Percentiles rank a stretch among this genome's conserved stretches.
These are phyloP conservation scores for Darevskia mixta DNA, from an alignment of 2,797 vertebrate species.

Conservation along the genomic window DNA sequence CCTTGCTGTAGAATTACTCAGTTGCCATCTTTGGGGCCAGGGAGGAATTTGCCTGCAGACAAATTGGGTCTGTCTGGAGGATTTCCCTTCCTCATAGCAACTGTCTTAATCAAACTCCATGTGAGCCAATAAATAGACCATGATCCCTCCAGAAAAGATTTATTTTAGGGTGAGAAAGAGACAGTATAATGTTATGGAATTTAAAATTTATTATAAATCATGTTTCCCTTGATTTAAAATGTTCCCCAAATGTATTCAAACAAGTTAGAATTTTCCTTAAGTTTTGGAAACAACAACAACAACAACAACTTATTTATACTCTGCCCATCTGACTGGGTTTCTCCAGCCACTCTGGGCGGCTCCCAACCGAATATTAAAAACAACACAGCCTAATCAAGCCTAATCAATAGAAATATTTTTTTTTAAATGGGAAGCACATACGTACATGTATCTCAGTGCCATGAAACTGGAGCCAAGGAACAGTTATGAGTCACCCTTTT, in stretches of 20 bases:
- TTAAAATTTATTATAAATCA: slow-evolving; percentile 30
- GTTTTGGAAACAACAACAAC: not conserved
- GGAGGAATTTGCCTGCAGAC: too few relatives aligned
- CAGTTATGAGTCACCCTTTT: slow-evolving; percentile 34
- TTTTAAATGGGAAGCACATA: slow-evolving; percentile 25
- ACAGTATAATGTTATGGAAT: slow-evolving; percentile 31
- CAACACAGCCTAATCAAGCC: not conserved
- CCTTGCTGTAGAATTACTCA: too few relatives aligned
- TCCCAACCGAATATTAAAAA: too few relatives aligned
- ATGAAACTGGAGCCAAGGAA: slow-evolving; percentile 13
- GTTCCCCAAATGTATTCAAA: not conserved
- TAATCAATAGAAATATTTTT: slow-evolving; percentile 31
- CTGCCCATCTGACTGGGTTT: too few relatives aligned
- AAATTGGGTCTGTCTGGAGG: too few relatives aligned
- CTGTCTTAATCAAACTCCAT: not conserved
- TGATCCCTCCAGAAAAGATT: not conserved
- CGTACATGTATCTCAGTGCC: not conserved
- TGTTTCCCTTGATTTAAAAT: not conserved
- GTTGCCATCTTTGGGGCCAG: too few relatives aligned
- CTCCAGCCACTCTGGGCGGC: too few relatives aligned
- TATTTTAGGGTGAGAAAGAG: not conserved
- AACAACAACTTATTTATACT: too few relatives aligned
- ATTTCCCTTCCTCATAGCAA: too few relatives aligned
- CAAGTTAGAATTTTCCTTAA: slow-evolving; percentile 1
- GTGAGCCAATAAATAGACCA: not conserved